These are phyloP conservation scores for Drosophila cracens DNA, from an alignment of 2,888 invertebrate species.

Conservation along the genomic window DNA sequence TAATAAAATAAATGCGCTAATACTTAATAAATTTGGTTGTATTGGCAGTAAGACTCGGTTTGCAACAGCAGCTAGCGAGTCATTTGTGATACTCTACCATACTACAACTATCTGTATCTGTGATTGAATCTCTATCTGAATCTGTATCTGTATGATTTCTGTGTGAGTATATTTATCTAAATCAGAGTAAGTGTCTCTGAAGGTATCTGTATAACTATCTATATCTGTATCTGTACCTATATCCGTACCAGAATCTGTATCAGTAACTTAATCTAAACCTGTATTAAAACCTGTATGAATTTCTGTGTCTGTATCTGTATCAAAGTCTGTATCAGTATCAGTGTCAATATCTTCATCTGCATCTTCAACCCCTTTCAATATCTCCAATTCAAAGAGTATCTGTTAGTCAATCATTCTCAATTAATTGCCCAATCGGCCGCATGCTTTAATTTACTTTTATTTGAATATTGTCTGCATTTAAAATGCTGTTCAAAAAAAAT, in stretches of 20 bases:
- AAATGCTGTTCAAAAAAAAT: slow-evolving; percentile 18
- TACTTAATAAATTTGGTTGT: background rate
- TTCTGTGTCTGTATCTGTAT: background rate
- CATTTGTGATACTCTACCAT: background rate
- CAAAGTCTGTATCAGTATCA: background rate
- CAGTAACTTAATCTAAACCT: background rate
- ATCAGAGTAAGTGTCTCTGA: background rate
- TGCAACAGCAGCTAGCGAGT: background rate
- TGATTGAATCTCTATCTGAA: background rate
- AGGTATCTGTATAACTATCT: background rate
- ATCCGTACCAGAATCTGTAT: background rate
- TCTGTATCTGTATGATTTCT: background rate
- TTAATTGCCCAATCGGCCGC: too few species aligned
- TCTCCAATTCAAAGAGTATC: background rate
- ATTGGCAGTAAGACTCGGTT: background rate
- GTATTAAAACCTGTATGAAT: background rate
- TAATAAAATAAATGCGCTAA: background rate
- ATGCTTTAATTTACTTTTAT: background rate
- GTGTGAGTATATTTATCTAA: background rate
- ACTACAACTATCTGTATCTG: background rate
- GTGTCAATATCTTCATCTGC: background rate
- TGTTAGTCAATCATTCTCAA: background rate
- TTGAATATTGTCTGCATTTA: slow-evolving; percentile 11
- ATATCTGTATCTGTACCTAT: background rate
- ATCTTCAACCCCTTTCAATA: background rate